Evolutionary conservation across 1,140 invertebrate genomes (phyloP), one percentile per base, ranked within the genome.

Genomic region (Eueides isabella): DNA sequence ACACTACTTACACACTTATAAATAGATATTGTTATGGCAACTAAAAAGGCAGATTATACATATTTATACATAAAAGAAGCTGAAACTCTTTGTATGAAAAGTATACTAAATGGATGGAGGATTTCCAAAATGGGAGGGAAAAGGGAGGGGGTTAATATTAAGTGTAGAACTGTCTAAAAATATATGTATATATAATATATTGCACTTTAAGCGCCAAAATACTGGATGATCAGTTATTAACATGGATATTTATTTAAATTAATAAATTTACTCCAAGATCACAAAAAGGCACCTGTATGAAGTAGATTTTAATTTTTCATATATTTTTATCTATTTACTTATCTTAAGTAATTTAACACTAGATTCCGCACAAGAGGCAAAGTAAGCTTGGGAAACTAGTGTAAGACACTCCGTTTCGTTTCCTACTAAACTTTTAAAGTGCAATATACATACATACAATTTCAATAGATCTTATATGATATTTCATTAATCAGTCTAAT

Each of bases 121-220:
- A 44, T 19, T 55, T 55, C 48, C 44, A 72, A 35, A 66, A 41
- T 41, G 44, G 65, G 26, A 41, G 38, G 41, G 44, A 44, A 63
- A 38, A 6, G 63, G 29, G 9, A 31, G 7, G 65, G 26, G 9
- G 19, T 33, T 67, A 72, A 55, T 41, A 26, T 9, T 23, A 41
- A 64, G 62, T 68, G 67, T 61, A 74, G 23, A 23, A 26, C 19
- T 6, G 55, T 74, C 72, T 30, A 68, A 74, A 74, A 74, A 74
- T 74, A 74, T 74, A 74, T 23, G 66, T 74, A 74, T 38, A 26
- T 61, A 12, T 48, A 38, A 38, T 55, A 55, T 26, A 55, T 55
- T 55, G 23, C 48, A 55, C 48, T 23, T 55, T 55, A 4, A 55
- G 26, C n/a, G 41, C 35, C 23, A 31, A 41, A n/a, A n/a, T n/a